Percentiles rank a stretch among this genome's conserved stretches.
Conservation (phyloP, 35 echinoderm and acorn worm genomes). For the Heliocidaris tuberculata region DNA sequence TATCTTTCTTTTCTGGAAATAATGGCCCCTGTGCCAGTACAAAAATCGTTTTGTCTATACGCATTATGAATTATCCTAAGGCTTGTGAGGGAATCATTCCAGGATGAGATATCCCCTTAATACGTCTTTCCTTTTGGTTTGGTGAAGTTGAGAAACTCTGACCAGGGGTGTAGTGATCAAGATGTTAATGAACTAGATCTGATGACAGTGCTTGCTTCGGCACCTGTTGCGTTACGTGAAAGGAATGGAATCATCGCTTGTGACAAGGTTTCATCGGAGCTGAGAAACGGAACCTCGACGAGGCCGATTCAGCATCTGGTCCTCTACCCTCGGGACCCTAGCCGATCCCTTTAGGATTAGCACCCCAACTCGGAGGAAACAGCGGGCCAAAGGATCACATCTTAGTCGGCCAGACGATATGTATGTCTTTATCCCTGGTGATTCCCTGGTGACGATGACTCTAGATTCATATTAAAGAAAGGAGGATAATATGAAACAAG, state of each 20-base stretch:
- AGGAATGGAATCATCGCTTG: not conserved
- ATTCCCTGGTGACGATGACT: constrained; percentile 1
- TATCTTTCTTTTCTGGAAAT: not conserved
- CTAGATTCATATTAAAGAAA: not conserved
- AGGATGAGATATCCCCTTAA: not conserved
- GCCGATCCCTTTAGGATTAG: constrained; percentile 8
- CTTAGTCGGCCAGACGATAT: not conserved
- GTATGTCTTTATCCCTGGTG: not conserved
- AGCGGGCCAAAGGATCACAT: not conserved
- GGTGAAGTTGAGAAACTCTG: not conserved
- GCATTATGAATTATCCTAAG: not conserved
- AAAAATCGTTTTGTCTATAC: not conserved
- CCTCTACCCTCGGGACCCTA: constrained; percentile 1
- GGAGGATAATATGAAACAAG: not conserved
- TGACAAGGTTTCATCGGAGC: not conserved
- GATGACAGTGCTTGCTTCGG: not conserved
- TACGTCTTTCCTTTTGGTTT: no score
- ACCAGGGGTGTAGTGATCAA: not conserved
- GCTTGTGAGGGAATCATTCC: not conserved
- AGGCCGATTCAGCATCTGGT: not conserved
- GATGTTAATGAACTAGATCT: constrained; percentile 11
- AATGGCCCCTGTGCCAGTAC: not conserved
- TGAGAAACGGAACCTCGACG: not conserved
- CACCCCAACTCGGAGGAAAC: not conserved
- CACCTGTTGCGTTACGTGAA: not conserved